Evolutionary conservation across 2,888 invertebrate genomes (phyloP).

Genomic region (Didymodactylos carnosus): DNA sequence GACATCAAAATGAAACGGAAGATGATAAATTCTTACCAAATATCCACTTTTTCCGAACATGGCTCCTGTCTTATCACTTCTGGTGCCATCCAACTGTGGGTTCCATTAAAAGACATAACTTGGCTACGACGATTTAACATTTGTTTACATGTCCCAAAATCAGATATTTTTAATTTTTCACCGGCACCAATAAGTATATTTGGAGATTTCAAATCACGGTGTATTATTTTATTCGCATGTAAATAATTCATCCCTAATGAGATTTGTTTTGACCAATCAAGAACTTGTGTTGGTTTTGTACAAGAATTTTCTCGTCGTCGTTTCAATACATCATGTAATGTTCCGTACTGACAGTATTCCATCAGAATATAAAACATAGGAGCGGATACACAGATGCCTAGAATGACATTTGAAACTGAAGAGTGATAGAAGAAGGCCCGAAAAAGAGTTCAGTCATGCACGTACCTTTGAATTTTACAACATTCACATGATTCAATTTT

Average conservation of each 20-base stretch:
- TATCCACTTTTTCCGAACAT: conserved; percentile 89
- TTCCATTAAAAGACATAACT: conserved; percentile 92
- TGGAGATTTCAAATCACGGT: conserved; percentile 90
- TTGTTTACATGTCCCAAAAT: conserved; percentile 83
- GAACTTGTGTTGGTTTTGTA: conserved; percentile 57
- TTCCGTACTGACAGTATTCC: conserved; percentile 92
- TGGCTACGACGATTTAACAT: conserved; percentile 57
- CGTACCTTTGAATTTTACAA: conserved; percentile 54
- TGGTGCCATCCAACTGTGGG: conserved; percentile 87
- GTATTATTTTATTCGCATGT: conserved; percentile 85
- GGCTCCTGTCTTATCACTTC: conserved; percentile 89
- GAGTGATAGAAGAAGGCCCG: not conserved
- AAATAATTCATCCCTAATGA: conserved; percentile 88
- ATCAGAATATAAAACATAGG: conserved; percentile 73
- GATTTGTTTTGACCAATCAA: conserved; percentile 83
- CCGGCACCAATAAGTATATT: conserved; percentile 36
- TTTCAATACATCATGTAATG: conserved; percentile 45
- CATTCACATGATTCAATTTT: conserved; percentile 81
- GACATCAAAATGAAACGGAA: too few relatives aligned
- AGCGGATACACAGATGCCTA: conserved; percentile 35
- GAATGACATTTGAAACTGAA: not conserved
- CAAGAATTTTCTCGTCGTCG: conserved; percentile 37
- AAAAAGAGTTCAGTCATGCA: not conserved
- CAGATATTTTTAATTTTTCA: conserved; percentile 64
- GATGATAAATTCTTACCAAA: conserved; percentile 44